These are phyloP conservation scores for Eretmodus cyanostictus DNA, from an alignment of 2,113 vertebrate species.

Conservation along the genomic window DNA sequence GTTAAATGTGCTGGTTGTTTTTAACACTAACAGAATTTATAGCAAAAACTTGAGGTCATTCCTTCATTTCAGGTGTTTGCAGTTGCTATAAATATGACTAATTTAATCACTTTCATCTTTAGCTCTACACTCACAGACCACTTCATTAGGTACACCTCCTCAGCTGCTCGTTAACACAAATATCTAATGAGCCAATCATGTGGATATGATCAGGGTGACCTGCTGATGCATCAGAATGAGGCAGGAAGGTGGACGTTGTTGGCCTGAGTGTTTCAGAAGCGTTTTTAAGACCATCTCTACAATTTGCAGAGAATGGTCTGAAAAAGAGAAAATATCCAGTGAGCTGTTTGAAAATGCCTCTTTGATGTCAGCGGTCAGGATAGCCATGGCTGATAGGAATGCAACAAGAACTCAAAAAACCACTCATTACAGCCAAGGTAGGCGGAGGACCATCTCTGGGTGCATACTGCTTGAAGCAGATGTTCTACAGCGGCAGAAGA, in stretches of 20 bases:
- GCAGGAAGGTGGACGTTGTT: not conserved
- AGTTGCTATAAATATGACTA: not conserved
- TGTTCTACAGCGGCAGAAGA: not conserved
- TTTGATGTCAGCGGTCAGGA: not conserved
- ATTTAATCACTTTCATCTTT: not conserved
- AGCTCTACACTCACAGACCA: not conserved
- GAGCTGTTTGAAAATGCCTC: not conserved
- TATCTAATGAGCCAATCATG: not conserved
- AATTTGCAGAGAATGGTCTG: not conserved
- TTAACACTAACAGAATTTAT: not conserved
- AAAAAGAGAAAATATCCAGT: not conserved
- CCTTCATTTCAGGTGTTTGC: not conserved
- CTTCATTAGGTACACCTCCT: not conserved
- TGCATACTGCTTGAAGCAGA: not conserved
- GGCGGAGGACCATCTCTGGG: not conserved
- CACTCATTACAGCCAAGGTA: not conserved
- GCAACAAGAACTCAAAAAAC: not conserved
- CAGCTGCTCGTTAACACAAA: not conserved
- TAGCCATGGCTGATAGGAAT: not conserved
- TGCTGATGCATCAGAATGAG: not conserved
- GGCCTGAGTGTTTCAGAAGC: not conserved
- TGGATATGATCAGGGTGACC: accelerated
- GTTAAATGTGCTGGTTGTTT: not conserved
- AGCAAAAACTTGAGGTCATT: not conserved
- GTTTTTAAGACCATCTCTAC: not conserved